Evolutionary conservation across 2,888 invertebrate genomes (phyloP), one percentile per base, ranked within the genome.

Genomic region (Polia nebulosa): DNA sequence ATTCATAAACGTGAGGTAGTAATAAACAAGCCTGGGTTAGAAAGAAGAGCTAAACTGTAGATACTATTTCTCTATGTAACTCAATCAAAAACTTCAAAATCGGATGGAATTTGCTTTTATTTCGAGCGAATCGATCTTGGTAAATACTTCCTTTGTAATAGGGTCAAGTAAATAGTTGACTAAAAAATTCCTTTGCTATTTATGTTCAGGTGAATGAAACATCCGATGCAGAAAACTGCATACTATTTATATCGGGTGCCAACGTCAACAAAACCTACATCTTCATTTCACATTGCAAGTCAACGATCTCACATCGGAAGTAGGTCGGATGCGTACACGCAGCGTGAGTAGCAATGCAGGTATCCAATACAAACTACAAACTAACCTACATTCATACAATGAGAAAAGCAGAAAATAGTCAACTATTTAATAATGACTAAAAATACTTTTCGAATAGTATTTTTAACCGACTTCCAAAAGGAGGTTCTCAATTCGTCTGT

Each of bases 251-350:
- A 72, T 63, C 47, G 36, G 67, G 71, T 75, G 80, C 79, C 81
- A 83, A 83, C 69, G 80, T 82, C 80, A 86, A 84, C 81, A 85
- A 75, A 82, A 56, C 76, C 73, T 82, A 81, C 80, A 81, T 84
- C 73, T 81, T 79, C 66, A 65, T 77, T 82, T 73, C 66, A 69
- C 70, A 67, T 71, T 78, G 69, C 71, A 75, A 80, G 86, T 87
- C 86, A 85, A 81, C 81, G 86, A 81, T 85, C 86, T 68, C 64
- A 47, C 55, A 32, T 67, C 57, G 69, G 75, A 79, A 75, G 66
- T 67, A 77, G 80, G 78, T 81, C 76, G 78, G 73, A 66, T 76
- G 75, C 62, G 72, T 68, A 67, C 65, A 70, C 69, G 51, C 62
- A 55, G 53, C 51, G 74, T 72, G 62, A 68, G 49, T 68, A 64